phyloP scores from a whole-genome alignment of 2,113 vertebrate species.

The Perccottus glenii region DNA sequence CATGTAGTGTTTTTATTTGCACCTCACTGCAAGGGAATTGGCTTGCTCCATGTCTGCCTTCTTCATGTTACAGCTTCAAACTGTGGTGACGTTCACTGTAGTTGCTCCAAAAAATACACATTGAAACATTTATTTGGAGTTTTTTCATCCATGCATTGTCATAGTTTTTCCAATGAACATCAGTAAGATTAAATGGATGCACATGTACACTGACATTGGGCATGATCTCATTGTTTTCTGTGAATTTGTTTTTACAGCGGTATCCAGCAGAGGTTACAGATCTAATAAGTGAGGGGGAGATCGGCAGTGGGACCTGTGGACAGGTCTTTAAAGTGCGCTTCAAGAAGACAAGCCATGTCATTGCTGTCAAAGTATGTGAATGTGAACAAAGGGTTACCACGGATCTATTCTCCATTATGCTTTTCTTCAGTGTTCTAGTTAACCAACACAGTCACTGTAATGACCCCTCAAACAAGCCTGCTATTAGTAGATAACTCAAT shows the following conservation, averaged over 20 bases:
- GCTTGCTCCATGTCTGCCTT: too few species aligned
- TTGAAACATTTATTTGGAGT: too few species aligned
- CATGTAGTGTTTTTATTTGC: too few species aligned
- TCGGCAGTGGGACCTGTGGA: slow-evolving; percentile 95
- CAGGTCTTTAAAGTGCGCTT: slow-evolving; percentile 96
- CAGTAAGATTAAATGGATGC: too few species aligned
- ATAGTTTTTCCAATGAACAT: too few species aligned
- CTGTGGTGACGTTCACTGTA: too few species aligned
- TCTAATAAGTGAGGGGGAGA: slow-evolving; percentile 91
- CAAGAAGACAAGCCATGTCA: slow-evolving; percentile 89
- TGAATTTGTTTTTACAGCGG: slow-evolving; percentile 71
- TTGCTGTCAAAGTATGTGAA: slow-evolving; percentile 88
- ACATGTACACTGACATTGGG: too few species aligned
- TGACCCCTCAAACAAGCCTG: slow-evolving; percentile 20
- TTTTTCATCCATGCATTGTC: too few species aligned
- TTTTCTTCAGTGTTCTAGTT: slow-evolving; percentile 5
- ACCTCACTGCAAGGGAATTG: too few species aligned
- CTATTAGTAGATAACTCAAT: slow-evolving; percentile 53
- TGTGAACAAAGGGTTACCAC: neutral
- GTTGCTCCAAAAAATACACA: too few species aligned
- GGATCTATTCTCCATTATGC: neutral
- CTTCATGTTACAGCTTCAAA: too few species aligned
- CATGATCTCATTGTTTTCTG: neutral
- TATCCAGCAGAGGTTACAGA: slow-evolving; percentile 92
- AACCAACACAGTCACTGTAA: slow-evolving; percentile 41